These are phyloP conservation scores for Cryptotis parvus DNA, from an alignment of 2,113 vertebrate species.

Conservation along the genomic window DNA sequence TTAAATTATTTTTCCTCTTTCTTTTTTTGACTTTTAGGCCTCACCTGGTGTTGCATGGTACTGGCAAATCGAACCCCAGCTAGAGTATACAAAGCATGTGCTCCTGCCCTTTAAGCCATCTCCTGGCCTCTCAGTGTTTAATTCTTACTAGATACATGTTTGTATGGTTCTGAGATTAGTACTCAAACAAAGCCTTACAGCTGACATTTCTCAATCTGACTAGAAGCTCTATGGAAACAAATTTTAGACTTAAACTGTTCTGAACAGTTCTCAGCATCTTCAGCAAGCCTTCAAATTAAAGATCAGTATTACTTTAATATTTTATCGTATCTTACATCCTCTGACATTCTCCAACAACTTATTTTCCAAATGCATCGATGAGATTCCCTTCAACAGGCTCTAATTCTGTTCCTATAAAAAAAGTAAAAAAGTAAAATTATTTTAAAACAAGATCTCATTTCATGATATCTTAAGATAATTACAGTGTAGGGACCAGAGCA, in stretches of 20 bases:
- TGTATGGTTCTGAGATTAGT: conserved; percentile 24
- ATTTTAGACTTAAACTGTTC: neutral
- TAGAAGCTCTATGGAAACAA: conserved; percentile 8
- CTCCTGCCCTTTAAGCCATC: too few species aligned
- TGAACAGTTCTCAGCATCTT: neutral
- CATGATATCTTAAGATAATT: conserved; percentile 48
- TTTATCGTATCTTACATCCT: conserved; percentile 90
- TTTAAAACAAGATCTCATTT: conserved; percentile 51
- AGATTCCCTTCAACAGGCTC: conserved; percentile 96
- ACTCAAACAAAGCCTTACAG: neutral
- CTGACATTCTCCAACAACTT: conserved; percentile 98
- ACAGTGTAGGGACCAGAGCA: too few species aligned
- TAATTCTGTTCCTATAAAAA: conserved; percentile 86
- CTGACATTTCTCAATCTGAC: neutral
- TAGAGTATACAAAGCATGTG: too few species aligned
- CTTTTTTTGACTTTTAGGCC: neutral
- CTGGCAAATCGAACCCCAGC: too few species aligned
- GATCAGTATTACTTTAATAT: conserved; percentile 13
- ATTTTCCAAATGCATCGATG: conserved; percentile 97
- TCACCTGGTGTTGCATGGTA: too few species aligned
- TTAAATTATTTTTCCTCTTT: neutral
- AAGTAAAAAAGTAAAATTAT: conserved; percentile 65
- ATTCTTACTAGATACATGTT: neutral
- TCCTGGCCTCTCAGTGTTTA: neutral
- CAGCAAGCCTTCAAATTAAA: conserved; percentile 1